Evolutionary conservation across 2,797 vertebrate genomes (phyloP).

Genomic region (Neosilurus hyrtlii): DNA sequence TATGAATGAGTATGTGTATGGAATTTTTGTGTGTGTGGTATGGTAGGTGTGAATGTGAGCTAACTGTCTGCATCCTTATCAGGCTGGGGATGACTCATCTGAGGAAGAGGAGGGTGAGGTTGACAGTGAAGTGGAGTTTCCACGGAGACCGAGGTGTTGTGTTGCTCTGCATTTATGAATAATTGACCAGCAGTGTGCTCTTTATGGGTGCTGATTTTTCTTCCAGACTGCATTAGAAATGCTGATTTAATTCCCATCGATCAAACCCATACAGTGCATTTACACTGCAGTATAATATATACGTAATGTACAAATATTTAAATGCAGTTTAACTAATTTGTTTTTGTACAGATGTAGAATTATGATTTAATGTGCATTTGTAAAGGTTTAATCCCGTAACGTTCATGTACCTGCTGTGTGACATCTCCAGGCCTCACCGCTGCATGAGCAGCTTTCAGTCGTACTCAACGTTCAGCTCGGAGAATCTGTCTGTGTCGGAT

Average conservation of each 20-base stretch:
- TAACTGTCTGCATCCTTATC: constrained; percentile 39
- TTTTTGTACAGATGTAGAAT: background rate
- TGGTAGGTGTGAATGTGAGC: background rate
- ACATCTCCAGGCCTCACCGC: constrained; percentile 82
- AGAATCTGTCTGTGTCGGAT: constrained; percentile 95
- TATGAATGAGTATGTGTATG: background rate
- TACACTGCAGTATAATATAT: background rate
- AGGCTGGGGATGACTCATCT: constrained; percentile 94
- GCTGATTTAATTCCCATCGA: background rate
- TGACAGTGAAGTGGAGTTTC: constrained; percentile 98
- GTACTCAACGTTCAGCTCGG: constrained; percentile 97
- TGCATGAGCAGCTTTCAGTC: constrained; percentile 97
- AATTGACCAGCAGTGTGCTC: constrained; percentile 21
- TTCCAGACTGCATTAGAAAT: background rate
- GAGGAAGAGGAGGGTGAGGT: constrained; percentile 99
- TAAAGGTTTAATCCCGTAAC: background rate
- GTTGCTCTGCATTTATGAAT: constrained; percentile 40
- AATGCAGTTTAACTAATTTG: background rate
- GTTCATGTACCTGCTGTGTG: background rate
- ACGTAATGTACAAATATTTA: background rate
- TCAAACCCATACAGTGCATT: background rate
- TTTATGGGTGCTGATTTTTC: background rate
- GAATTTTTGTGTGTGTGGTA: background rate
- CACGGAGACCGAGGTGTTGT: constrained; percentile 91
- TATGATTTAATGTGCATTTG: background rate